Base-by-base conservation (phyloP, 2,888 invertebrate species). In the Eristalinus sepulchralis region DNA sequence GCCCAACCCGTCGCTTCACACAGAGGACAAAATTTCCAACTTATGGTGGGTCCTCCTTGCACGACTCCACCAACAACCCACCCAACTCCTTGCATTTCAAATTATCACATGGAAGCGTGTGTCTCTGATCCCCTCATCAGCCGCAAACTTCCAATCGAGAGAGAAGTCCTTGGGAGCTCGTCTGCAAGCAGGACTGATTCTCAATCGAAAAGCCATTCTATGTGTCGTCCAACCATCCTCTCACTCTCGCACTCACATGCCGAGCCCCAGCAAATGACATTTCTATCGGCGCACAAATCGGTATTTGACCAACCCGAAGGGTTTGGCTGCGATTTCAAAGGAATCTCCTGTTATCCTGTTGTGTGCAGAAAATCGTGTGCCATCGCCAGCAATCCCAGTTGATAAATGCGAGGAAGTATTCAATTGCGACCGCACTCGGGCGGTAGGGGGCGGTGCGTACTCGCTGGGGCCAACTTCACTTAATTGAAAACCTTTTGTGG, bases 371-470 rank as follows among this genome's bases (percentile, higher is more conserved):
- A 82, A 71, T 72, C 27, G 60, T 71, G 17, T 62, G 27, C 77
- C 36, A 82, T 62, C 67, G 55, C 17, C 70, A 76, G 71, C 71
- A 55, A 72, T 77, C 66, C 55, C 3, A 47, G 22, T 76, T 71
- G 82, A 82, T 62, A 82, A 82, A 82, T 82, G 77, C 55, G 67
- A 71, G 55, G 62, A 82, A 77, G 77, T 62, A 55, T 62, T 71
- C 33, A 36, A 67, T 77, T 76, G 47, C 24, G 53, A 36, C 64
- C 68, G 33, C 22, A 24, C 22, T 22, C 13, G 22, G 55, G 55
- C 55, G 22, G 9, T 55, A n/a, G 27, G 27, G 2, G 27, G 27
- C 5, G 57, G 20, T 22, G 20, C 57, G 22, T 22, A 11, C 57
- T 4, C 57, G 4, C 57, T 24, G 24, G 24, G 66, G 33, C 24